Base-by-base conservation (phyloP, 2,888 invertebrate species). In the Calameuta filiformis region DNA sequence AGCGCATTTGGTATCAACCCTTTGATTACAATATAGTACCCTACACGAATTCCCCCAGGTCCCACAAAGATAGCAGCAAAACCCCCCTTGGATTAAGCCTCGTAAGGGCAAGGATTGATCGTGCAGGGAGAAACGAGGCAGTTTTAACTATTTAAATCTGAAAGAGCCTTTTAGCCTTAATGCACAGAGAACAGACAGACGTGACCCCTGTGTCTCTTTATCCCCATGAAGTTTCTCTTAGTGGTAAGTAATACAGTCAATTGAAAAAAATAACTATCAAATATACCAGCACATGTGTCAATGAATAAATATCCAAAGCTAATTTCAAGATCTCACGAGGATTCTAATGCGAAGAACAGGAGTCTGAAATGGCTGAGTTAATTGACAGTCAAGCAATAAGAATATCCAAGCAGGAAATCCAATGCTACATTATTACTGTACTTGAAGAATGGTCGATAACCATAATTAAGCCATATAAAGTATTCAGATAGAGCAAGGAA, bases 21-120 rank as follows among this genome's bases (percentile, higher is more conserved):
- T 81, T 82, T 81, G 81, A 84, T 81, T 79, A 34, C 69, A 71
- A 77, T 81, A 83, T 82, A 76, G 75, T 79, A 79, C 79, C 80
- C 83, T 9, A 56, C 56, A 56, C 2, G 23, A 23, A 56, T 56
- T 56, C 56, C 56, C 56, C 56, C 23, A 56, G 56, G 56, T 56
- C 56, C 23, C 56, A 56, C 56, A 56, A 15, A 56, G 56, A 56
- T 56, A 56, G 56, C 1, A 56, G 56, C 9, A 56, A 2, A 56
- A 2, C 80, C 73, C 37, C 12, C 11, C 11, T 4, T 69, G 68
- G 35, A 69, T 75, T 79, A 68, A 35, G 23, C 37, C 76, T 76
- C 33, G 77, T 76, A 79, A 76, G 77, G 73, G 68, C 37, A 69
- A 68, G 30, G 80, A 79, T 80, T 79, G 73, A 79, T 81, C 56